Conservation (phyloP, 2,797 vertebrate genomes). For the Lerista edwardsae region DNA sequence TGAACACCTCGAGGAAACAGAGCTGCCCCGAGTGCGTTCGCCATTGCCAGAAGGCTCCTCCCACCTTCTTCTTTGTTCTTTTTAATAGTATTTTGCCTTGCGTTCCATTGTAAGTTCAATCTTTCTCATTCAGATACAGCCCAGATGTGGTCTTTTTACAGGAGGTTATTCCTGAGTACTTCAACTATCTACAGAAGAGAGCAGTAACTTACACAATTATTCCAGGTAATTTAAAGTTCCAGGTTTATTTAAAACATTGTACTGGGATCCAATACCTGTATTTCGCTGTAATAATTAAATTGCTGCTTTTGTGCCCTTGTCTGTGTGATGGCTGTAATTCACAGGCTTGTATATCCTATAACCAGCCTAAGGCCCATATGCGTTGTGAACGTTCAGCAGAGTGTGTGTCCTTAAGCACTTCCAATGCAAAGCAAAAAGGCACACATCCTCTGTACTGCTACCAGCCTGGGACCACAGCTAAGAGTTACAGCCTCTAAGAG, state of each 20-base stretch:
- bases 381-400: too few species aligned
- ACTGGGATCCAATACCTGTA: background rate
- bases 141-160: conserved; percentile 96
- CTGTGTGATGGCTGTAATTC: background rate
- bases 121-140: conserved; percentile 82
- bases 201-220: conserved; percentile 87
- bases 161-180: conserved; percentile 87
- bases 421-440: too few species aligned
- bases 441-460: too few species aligned
- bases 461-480: too few species aligned
- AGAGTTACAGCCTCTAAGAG: too few species aligned
- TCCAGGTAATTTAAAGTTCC: conserved; percentile 80
- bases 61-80: too few species aligned
- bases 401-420: too few species aligned
- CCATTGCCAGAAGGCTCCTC: too few species aligned
- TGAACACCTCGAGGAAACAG: too few species aligned
- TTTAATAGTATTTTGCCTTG: background rate
- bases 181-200: conserved; percentile 86
- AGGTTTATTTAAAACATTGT: background rate
- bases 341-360: too few species aligned
- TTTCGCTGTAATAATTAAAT: background rate
- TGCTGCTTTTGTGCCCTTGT: background rate
- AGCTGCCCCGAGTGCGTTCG: too few species aligned
- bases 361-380: too few species aligned
- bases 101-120: conserved; percentile 37